These are phyloP conservation scores for Pycnomerus fuliginosus DNA, from an alignment of 2,888 invertebrate species.

Conservation along the genomic window DNA sequence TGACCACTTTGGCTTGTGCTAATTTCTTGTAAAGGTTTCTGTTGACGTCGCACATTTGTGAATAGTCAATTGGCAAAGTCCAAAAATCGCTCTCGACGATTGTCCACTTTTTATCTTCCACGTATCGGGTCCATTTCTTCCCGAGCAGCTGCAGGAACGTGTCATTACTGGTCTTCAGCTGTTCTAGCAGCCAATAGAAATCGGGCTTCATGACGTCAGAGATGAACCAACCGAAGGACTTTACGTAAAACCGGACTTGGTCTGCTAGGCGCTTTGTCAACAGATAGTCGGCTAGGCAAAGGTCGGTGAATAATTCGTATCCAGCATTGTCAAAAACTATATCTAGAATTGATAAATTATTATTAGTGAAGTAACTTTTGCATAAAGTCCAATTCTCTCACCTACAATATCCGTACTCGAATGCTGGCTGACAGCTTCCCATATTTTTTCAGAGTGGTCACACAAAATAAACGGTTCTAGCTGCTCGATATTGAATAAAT, in stretches of 20 bases:
- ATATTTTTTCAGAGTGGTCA: slow-evolving; percentile 61
- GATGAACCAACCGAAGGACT: slow-evolving; percentile 93
- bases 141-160: slow-evolving; percentile 52
- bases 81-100: slow-evolving; percentile 73
- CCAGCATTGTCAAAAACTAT: slow-evolving; percentile 92
- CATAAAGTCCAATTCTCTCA: too few relatives aligned
- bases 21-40: slow-evolving; percentile 71
- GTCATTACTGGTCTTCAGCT: slow-evolving; percentile 47
- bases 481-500: slow-evolving; percentile 57
- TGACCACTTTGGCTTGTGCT: slow-evolving; percentile 64
- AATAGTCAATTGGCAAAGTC: slow-evolving; percentile 81
- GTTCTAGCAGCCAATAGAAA: slow-evolving; percentile 67
- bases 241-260: slow-evolving; percentile 80
- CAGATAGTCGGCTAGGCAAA: slow-evolving; percentile 83
- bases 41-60: slow-evolving; percentile 71
- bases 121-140: slow-evolving; percentile 59
- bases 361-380: too few relatives aligned
- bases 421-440: slow-evolving; percentile 49
- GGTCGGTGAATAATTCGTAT: slow-evolving; percentile 87
- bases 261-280: slow-evolving; percentile 59
- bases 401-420: too few relatives aligned
- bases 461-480: slow-evolving; percentile 62
- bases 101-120: slow-evolving; percentile 55
- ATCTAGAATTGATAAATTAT: slow-evolving; percentile 57
- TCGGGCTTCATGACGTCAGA: slow-evolving; percentile 83